phyloP scores from a whole-genome alignment of 92 coral and sea anemone species.

The Bergia sp. region DNA sequence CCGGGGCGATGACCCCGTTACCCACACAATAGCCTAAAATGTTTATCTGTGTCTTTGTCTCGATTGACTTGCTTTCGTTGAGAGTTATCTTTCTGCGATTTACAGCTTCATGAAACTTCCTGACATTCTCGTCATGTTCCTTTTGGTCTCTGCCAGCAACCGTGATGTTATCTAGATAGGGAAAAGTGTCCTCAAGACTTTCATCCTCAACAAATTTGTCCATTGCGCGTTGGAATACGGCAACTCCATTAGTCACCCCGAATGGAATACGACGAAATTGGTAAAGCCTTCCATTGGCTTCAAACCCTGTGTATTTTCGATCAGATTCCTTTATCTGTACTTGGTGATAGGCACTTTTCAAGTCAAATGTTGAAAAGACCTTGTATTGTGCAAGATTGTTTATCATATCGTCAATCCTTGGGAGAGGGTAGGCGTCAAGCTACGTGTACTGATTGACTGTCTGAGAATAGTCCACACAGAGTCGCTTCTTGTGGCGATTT shows the following conservation, averaged over 20 bases:
- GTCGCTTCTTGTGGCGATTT: conserved; percentile 19
- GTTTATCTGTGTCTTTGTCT: too few species aligned
- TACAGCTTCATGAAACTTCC: too few species aligned
- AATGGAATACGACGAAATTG: conserved; percentile 54
- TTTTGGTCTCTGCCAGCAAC: too few species aligned
- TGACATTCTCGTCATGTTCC: too few species aligned
- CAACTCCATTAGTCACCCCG: conserved; percentile 61
- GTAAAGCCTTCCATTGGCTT: conserved; percentile 53
- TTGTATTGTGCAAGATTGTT: conserved; percentile 45
- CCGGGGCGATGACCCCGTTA: too few species aligned
- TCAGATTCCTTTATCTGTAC: conserved; percentile 52
- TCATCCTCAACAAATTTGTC: conserved; percentile 47
- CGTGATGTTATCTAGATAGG: conserved; percentile 51
- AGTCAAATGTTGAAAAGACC: conserved; percentile 51
- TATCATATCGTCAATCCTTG: conserved; percentile 40
- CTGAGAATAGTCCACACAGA: conserved; percentile 49
- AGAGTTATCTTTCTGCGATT: too few species aligned
- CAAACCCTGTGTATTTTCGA: conserved; percentile 49
- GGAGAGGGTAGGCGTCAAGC: conserved; percentile 56
- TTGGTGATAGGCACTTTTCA: conserved; percentile 58
- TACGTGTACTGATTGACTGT: conserved; percentile 45
- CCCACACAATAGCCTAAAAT: too few species aligned
- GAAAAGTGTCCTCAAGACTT: conserved; percentile 28
- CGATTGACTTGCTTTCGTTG: too few species aligned
- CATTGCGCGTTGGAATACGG: conserved; percentile 55